These are phyloP conservation scores for Naso thynnoides DNA, from an alignment of 2,797 vertebrate genomes.

Conservation along the genomic window DNA sequence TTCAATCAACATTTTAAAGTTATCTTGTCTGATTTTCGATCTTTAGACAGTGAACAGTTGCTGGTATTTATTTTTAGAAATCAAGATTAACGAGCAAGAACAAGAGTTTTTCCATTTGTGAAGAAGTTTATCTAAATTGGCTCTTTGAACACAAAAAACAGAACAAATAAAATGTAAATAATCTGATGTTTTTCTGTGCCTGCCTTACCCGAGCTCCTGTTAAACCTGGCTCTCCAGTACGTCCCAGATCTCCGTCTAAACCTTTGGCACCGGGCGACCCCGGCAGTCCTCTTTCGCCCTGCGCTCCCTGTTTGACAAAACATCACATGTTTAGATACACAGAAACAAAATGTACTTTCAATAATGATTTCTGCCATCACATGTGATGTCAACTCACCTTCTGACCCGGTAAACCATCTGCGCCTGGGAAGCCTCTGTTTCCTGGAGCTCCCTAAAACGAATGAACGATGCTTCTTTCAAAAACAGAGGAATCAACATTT, in stretches of 20 bases:
- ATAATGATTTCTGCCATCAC: neutral
- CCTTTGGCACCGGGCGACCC: constrained; percentile 92
- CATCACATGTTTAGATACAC: constrained; percentile 13
- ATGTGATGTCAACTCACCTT: constrained; percentile 62
- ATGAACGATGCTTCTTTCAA: neutral
- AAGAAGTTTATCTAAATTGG: no score
- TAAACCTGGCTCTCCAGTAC: constrained; percentile 93
- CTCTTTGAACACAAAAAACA: no score
- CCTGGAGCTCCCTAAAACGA: constrained; percentile 75
- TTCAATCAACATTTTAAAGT: no score
- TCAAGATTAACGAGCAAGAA: no score
- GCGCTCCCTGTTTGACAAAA: constrained; percentile 87
- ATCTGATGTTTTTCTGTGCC: neutral
- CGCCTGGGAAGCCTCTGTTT: constrained; percentile 81
- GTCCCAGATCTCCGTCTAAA: constrained; percentile 91
- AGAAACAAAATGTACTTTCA: neutral
- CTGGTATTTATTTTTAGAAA: neutral
- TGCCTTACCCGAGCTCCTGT: constrained; percentile 94
- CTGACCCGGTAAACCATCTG: constrained; percentile 78
- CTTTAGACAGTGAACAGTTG: no score
- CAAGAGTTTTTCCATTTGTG: no score
- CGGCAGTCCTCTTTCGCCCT: constrained; percentile 91
- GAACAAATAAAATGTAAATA: neutral
- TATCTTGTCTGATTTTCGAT: no score
- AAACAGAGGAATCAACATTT: neutral